Percentiles rank a stretch among this genome's conserved stretches.
These are phyloP conservation scores for Saguinus midas DNA, from an alignment of 2,113 vertebrate species.

Conservation along the genomic window DNA sequence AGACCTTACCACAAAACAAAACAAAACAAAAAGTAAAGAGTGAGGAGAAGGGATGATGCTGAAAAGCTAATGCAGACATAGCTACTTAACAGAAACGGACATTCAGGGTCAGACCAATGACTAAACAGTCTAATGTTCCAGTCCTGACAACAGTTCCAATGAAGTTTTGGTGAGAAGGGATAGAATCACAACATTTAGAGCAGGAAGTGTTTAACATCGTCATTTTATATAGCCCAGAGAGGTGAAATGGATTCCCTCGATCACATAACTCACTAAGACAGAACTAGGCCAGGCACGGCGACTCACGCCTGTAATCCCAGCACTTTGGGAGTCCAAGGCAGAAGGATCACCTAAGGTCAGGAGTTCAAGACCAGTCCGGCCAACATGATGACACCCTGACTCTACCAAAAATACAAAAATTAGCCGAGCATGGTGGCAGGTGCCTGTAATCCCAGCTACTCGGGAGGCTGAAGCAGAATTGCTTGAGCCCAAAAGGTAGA, in stretches of 20 bases:
- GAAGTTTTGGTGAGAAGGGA: background rate
- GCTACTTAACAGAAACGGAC: background rate
- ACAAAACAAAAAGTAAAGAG: background rate
- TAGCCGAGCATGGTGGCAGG: no score
- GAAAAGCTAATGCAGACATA: background rate
- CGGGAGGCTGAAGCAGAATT: no score
- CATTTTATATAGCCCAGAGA: background rate
- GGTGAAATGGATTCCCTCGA: no score
- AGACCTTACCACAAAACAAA: no score
- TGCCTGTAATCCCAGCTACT: no score
- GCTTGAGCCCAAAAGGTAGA: no score
- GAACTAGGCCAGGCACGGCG: background rate
- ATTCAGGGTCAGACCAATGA: background rate
- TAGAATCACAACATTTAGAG: background rate
- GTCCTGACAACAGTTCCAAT: background rate
- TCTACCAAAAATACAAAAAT: no score
- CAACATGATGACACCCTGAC: no score
- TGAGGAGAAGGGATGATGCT: background rate
- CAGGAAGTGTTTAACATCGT: background rate
- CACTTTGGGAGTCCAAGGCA: no score
- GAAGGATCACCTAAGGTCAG: no score
- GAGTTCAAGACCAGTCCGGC: no score
- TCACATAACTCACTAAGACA: background rate
- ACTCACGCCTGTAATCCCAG: no score
- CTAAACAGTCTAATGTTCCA: background rate